Evolutionary conservation across 2,113 vertebrate species (phyloP), one percentile per base, ranked within the genome.

Genomic region (Tursiops truncatus): DNA sequence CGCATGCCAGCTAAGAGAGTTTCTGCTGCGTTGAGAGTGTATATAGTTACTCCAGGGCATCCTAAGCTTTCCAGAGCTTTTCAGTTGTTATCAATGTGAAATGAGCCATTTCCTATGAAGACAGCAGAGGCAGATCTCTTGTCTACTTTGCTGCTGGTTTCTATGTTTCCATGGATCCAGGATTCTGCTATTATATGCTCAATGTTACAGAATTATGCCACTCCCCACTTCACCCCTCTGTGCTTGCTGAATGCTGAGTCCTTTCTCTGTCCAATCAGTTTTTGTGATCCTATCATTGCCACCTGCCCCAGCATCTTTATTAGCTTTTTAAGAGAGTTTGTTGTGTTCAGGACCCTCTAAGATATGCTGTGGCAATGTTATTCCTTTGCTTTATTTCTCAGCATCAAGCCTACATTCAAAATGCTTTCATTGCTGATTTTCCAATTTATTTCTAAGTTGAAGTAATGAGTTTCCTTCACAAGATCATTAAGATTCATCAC

Each of bases 311-410:
- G 56, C 1, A 56, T 11, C 17, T 81, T 81, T 60, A 89, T 81
- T 80, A 70, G 80, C n/a, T 71, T 89, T 93, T 65, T 41, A 62
- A 62, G 70, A 53, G 41, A 90, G 31, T 73, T 77, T 60, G 14
- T 33, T 67, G 17, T 58, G 65, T 58, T 93, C 25, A 81, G 33
- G 41, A 83, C 38, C n/a, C 10, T 77, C 38, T 68, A 62, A 91
- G 8, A 82, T 33, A n/a, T n/a, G 15, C 11, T 79, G 3, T 28
- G 44, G 7, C 5, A 60, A 82, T 92, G 87, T 71, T 82, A 50
- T 86, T 89, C 44, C 23, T 94, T 94, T 81, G 31, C 21, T 93
- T 93, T 86, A 81, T 73, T 60, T 14, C 36, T 92, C 58, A 41
- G 36, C 18, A 67, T 77, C 89, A 87, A 96, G 38, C 8, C 28